Percentiles rank a stretch among this genome's conserved stretches.
Conservation (phyloP, 2,113 vertebrate genomes). For the Megaleporinus macrocephalus region DNA sequence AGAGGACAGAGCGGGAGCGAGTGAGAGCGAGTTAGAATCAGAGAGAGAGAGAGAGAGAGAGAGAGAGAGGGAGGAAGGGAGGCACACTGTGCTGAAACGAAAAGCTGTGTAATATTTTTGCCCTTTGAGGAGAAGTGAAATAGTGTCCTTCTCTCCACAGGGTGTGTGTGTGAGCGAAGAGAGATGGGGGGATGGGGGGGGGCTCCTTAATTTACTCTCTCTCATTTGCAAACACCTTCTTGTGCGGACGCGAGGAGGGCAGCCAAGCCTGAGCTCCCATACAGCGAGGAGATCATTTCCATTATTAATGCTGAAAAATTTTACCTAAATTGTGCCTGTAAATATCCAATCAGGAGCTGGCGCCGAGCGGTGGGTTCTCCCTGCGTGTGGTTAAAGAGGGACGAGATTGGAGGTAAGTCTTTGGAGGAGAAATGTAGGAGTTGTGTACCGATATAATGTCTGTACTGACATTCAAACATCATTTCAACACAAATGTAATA, state of each 20-base stretch:
- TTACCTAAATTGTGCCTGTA: conserved; percentile 64
- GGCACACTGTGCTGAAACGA: conserved; percentile 21
- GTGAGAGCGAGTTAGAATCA: neutral
- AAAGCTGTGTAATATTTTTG: conserved; percentile 50
- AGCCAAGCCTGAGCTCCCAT: conserved; percentile 41
- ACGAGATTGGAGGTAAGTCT: neutral
- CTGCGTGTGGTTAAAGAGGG: conserved; percentile 17
- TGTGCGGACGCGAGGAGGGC: conserved; percentile 47
- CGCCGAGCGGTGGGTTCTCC: conserved; percentile 12
- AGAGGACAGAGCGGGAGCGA: conserved; percentile 14
- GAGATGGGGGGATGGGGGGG: neutral
- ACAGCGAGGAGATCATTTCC: conserved; percentile 55
- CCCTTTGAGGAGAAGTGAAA: conserved; percentile 54
- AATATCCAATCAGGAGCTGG: conserved; percentile 51
- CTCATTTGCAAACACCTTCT: conserved; percentile 48
- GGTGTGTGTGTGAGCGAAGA: neutral
- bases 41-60: conserved; percentile 11
- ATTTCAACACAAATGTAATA: too few species aligned
- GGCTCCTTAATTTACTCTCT: conserved; percentile 44
- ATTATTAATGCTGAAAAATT: conserved; percentile 72
- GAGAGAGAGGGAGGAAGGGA: neutral
- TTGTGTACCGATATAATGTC: neutral
- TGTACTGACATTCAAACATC: too few species aligned
- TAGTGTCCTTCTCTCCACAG: conserved; percentile 29
- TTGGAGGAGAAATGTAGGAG: neutral